Evolutionary conservation across 2,113 vertebrate species (phyloP).

Genomic region (Copsychus sechellarum): DNA sequence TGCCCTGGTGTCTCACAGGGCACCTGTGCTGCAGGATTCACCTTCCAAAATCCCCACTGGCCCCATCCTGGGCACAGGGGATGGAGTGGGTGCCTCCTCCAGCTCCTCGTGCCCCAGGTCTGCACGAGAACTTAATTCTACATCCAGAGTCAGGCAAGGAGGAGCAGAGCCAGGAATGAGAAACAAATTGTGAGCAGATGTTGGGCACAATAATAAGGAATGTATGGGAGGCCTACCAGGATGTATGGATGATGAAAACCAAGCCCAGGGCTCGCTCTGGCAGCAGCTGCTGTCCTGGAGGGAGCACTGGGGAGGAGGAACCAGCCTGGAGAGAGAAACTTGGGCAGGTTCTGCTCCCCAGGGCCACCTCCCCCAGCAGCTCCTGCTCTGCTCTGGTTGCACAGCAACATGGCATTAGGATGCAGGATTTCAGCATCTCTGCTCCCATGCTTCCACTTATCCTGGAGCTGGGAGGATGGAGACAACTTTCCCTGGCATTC

Average conservation of each 20-base stretch:
- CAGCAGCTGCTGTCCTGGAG: not conserved
- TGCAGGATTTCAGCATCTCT: not conserved
- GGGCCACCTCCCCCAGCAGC: not conserved
- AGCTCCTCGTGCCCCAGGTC: not conserved
- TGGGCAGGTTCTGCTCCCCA: not conserved
- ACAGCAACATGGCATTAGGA: not conserved
- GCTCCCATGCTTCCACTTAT: not conserved
- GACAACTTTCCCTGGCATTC: not conserved
- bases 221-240: not conserved
- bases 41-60: not conserved
- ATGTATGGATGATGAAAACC: not conserved
- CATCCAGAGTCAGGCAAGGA: not conserved
- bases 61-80: rapidly evolving
- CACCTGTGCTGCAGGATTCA: not conserved
- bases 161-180: not conserved
- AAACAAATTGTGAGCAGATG: slow-evolving; percentile 8
- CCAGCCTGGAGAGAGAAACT: not conserved
- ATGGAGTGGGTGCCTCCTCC: rapidly evolving
- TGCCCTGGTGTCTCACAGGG: not conserved
- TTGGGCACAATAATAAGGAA: not conserved
- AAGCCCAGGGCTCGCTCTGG: rapidly evolving
- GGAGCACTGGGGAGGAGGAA: not conserved
- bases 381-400: not conserved
- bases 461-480: not conserved
- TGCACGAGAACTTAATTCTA: not conserved